Conservation (phyloP, 2,113 vertebrate genomes). For the Chionis minor region DNA sequence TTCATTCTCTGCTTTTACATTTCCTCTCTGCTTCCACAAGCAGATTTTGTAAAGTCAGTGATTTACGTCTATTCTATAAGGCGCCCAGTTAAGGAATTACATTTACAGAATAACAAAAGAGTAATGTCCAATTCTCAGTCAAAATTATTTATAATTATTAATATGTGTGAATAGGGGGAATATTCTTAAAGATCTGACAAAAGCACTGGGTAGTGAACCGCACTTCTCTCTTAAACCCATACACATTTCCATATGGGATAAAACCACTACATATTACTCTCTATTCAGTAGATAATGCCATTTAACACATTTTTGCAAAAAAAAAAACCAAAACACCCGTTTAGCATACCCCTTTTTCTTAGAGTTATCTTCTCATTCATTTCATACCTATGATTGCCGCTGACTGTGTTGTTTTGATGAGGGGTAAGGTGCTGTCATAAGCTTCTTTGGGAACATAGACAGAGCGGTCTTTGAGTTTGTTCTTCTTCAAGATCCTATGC, state of each 20-base stretch:
- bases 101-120: background rate
- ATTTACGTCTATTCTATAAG: background rate
- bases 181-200: background rate
- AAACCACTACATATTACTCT: background rate
- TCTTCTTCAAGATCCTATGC: constrained; percentile 95
- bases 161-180: background rate
- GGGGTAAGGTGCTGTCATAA: constrained; percentile 95
- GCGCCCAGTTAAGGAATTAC: background rate
- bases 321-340: background rate
- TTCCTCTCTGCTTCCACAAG: background rate
- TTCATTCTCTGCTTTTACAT: background rate
- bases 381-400: constrained; percentile 90
- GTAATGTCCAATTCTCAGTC: background rate
- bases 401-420: constrained; percentile 97
- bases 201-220: background rate
- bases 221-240: background rate
- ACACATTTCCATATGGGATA: background rate
- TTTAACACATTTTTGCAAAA: background rate
- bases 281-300: background rate
- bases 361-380: background rate
- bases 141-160: background rate
- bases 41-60: background rate
- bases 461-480: constrained; percentile 95
- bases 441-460: constrained; percentile 97
- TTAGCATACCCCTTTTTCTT: background rate